Evolutionary conservation across 2,113 vertebrate species (phyloP).

Genomic region (Prunella himalayana): DNA sequence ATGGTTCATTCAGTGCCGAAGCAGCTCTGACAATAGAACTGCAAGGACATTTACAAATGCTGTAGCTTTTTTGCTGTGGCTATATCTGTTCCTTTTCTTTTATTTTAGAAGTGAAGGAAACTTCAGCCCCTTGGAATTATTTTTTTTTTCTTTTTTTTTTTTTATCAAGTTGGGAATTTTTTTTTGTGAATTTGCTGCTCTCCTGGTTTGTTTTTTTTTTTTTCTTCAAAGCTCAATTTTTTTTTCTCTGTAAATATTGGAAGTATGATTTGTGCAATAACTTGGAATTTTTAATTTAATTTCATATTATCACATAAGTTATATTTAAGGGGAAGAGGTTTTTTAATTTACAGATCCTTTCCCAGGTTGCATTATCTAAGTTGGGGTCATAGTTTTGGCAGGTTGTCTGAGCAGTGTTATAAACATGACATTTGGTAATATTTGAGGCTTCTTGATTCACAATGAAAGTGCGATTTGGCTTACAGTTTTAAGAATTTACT

Average conservation of each 20-base stretch:
- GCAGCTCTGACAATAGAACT: slow-evolving; percentile 54
- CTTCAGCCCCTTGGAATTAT: background rate
- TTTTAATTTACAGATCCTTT: slow-evolving; percentile 86
- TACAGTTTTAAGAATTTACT: slow-evolving; percentile 15
- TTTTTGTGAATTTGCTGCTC: background rate
- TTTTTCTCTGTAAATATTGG: slow-evolving; percentile 79
- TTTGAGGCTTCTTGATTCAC: slow-evolving; percentile 55
- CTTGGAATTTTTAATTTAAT: slow-evolving; percentile 89
- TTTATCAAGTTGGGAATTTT: slow-evolving; percentile 16
- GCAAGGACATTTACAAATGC: slow-evolving; percentile 41
- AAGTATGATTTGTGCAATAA: slow-evolving; percentile 94
- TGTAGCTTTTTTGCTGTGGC: slow-evolving; percentile 34
- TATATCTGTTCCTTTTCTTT: slow-evolving; percentile 21
- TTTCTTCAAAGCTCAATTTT: slow-evolving; percentile 56
- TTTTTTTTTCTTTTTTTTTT: no score
- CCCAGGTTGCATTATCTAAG: slow-evolving; percentile 81
- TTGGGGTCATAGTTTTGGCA: slow-evolving; percentile 75
- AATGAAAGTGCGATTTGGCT: slow-evolving; percentile 19
- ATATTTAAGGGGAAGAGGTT: slow-evolving; percentile 80
- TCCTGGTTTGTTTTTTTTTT: slow-evolving; percentile 28
- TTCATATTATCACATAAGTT: slow-evolving; percentile 81
- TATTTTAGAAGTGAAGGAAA: slow-evolving; percentile 36
- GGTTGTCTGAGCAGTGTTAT: slow-evolving; percentile 65
- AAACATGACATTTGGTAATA: slow-evolving; percentile 57
- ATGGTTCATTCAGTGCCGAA: slow-evolving; percentile 53